Evolutionary conservation across 2,797 vertebrate species (phyloP).

Genomic region (Bovichtus variegatus): DNA sequence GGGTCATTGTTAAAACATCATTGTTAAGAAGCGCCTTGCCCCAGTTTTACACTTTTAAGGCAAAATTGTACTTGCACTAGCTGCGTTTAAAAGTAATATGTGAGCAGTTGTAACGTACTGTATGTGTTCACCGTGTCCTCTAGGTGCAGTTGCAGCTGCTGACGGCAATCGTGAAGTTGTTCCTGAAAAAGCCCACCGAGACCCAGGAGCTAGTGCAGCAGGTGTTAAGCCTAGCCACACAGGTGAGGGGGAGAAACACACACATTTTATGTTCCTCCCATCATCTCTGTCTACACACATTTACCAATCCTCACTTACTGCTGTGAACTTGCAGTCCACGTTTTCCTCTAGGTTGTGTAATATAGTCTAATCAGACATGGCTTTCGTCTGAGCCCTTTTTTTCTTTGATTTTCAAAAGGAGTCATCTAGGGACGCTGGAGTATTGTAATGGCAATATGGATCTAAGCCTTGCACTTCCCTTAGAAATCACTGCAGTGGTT

Average conservation of each 20-base stretch:
- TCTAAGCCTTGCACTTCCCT: not conserved
- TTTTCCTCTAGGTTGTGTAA: constrained; percentile 6
- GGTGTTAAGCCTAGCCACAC: constrained; percentile 96
- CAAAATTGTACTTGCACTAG: too few relatives aligned
- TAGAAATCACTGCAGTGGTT: constrained; percentile 18
- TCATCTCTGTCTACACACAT: not conserved
- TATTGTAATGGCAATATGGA: not conserved
- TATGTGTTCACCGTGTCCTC: constrained; percentile 11
- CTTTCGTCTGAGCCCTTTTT: not conserved
- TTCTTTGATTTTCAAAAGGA: too few relatives aligned
- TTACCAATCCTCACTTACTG: not conserved
- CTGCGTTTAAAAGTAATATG: not conserved
- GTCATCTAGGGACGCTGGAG: not conserved
- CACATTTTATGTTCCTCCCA: not conserved
- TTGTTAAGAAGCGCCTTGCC: not conserved
- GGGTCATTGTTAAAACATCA: not conserved
- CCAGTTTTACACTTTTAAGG: not conserved
- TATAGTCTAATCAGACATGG: not conserved
- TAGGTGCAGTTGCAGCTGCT: constrained; percentile 97
- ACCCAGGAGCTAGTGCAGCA: constrained; percentile 98
- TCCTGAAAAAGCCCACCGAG: constrained; percentile 97
- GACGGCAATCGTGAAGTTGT: constrained; percentile 96
- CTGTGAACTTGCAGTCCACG: not conserved
- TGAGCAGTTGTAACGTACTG: constrained; percentile 15
- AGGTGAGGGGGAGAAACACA: constrained; percentile 82